Conservation (phyloP, 2,888 invertebrate species). For the Nesidiocoris tenuis region DNA sequence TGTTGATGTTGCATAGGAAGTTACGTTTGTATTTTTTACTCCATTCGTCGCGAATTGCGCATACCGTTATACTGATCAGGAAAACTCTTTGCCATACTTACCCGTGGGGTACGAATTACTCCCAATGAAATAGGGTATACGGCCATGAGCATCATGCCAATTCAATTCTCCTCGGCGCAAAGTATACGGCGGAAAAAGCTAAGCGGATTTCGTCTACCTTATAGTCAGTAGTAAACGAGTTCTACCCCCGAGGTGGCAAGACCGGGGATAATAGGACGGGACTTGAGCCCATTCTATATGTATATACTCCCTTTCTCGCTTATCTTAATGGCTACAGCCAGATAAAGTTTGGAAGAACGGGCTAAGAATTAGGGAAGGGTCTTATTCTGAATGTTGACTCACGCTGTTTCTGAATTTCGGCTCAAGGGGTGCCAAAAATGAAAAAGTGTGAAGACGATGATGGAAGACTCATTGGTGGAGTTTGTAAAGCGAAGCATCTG, state of each 20-base stretch:
- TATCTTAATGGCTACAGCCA: background rate
- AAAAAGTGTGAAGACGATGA: no score
- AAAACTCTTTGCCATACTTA: no score
- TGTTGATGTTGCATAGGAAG: no score
- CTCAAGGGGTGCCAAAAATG: no score
- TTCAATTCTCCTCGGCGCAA: background rate
- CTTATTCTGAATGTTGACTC: background rate
- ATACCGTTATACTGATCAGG: no score
- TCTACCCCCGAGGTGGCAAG: background rate
- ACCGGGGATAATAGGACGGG: background rate
- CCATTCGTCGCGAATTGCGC: no score
- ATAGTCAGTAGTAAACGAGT: background rate
- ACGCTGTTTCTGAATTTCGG: background rate
- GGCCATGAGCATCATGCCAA: background rate
- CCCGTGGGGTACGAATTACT: background rate
- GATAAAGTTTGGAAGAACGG: background rate
- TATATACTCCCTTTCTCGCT: background rate
- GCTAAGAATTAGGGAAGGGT: background rate
- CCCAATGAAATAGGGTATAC: background rate
- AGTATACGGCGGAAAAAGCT: background rate
- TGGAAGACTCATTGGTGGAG: no score
- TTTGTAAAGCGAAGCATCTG: no score
- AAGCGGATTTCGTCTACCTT: background rate
- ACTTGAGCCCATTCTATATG: background rate
- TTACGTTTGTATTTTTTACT: no score